A percentile compares a stretch with the other conserved stretches of the same genome.
Evolutionary conservation across 2,113 vertebrate species (phyloP).

Genomic region (Neogale vison): DNA sequence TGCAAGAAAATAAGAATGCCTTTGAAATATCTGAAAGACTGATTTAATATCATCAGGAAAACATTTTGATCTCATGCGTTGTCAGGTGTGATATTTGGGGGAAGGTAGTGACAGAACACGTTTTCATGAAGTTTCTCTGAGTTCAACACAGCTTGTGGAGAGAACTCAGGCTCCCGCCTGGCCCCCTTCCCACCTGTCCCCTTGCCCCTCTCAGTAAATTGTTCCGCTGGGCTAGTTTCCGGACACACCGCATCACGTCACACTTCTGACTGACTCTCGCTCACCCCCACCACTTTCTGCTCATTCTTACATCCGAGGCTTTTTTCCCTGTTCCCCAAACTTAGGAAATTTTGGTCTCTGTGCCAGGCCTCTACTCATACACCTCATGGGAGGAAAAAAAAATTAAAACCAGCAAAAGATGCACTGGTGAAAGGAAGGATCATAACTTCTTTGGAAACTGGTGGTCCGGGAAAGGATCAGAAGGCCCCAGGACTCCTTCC

Average conservation of each 20-base stretch:
- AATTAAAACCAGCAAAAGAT: not conserved
- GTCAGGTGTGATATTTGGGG: not conserved
- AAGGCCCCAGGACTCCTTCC: not conserved
- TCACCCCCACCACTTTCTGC: not conserved
- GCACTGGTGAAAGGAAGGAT: not conserved
- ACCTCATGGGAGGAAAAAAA: not conserved
- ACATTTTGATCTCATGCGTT: not conserved
- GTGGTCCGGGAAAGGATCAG: not conserved
- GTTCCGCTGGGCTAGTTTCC: not conserved
- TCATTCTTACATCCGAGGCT: not conserved
- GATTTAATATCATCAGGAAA: slow-evolving; percentile 43
- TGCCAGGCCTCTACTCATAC: not conserved
- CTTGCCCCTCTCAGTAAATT: fast-evolving
- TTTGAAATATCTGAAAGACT: slow-evolving; percentile 71
- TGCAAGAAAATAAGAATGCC: slow-evolving; percentile 68
- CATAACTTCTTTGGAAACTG: not conserved
- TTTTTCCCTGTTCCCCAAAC: not conserved
- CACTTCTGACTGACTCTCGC: not conserved
- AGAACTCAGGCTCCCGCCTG: not conserved
- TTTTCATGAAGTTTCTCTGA: not conserved
- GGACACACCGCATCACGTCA: fast-evolving
- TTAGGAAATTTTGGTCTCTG: not conserved
- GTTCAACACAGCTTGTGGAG: not conserved
- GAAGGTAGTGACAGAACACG: not conserved
- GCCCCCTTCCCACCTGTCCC: fast-evolving